phyloP scores from a whole-genome alignment of 2,888 invertebrate genomes.

The Lepidocyrtinus sp. region DNA sequence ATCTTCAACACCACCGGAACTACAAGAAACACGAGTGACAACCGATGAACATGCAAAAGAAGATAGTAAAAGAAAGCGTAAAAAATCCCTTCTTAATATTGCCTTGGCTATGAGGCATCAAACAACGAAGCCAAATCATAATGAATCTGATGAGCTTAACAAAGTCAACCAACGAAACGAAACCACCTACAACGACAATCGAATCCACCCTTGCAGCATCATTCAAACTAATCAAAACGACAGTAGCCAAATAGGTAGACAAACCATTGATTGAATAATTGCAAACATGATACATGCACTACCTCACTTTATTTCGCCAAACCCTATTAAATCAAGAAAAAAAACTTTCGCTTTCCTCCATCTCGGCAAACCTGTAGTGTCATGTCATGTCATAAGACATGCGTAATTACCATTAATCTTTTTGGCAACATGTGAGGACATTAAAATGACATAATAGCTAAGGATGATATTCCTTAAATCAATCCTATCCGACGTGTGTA shows the following conservation, averaged over 20 bases:
- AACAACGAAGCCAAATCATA: background rate
- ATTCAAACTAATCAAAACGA: constrained; percentile 11
- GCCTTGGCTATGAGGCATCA: background rate
- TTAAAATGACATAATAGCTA: background rate
- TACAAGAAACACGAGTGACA: background rate
- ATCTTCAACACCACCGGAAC: constrained; percentile 3
- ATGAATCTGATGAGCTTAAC: background rate
- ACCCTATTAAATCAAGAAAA: constrained; percentile 7
- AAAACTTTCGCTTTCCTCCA: constrained; percentile 7
- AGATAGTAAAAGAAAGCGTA: background rate
- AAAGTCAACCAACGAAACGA: no score
- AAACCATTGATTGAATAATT: background rate
- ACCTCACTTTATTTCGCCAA: background rate
- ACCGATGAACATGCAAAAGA: no score
- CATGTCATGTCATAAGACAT: constrained; percentile 7
- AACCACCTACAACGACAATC: background rate
- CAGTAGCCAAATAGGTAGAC: constrained; percentile 4
- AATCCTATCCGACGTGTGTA: background rate
- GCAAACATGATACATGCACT: constrained; percentile 4
- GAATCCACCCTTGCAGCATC: background rate
- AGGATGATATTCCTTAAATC: background rate
- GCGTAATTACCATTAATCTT: constrained; percentile 4
- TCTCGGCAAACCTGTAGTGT: background rate
- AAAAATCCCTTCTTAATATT: background rate
- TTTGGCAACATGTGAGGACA: background rate